A percentile compares a stretch with the other conserved stretches of the same genome.
Evolutionary conservation across 1,140 invertebrate genomes (phyloP).

Genomic region (Bathynomus jamesi): DNA sequence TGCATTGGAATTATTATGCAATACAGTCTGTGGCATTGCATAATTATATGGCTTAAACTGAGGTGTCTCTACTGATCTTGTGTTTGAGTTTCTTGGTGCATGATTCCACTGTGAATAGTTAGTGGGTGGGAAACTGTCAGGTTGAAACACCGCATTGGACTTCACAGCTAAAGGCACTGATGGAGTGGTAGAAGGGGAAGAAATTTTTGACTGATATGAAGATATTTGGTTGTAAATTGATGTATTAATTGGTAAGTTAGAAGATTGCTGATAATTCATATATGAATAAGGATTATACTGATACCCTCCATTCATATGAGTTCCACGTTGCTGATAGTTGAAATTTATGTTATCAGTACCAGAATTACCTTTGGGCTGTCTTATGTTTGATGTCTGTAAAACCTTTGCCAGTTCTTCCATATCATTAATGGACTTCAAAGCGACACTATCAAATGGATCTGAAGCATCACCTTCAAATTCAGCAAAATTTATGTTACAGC

Average conservation of each 20-base stretch:
- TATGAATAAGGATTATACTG: background rate
- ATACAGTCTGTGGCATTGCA: conserved; percentile 16
- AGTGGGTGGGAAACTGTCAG: conserved; percentile 11
- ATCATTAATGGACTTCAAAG: conserved; percentile 43
- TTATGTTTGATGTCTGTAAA: conserved; percentile 31
- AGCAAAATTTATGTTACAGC: conserved; percentile 35
- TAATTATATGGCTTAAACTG: conserved; percentile 32
- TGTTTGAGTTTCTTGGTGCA: conserved; percentile 19
- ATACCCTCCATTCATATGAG: background rate
- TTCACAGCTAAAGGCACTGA: conserved; percentile 16
- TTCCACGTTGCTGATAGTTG: background rate
- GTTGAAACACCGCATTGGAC: conserved; percentile 15
- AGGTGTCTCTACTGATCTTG: conserved; percentile 8
- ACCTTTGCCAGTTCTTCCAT: conserved; percentile 43
- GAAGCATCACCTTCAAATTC: conserved; percentile 44
- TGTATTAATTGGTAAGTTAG: background rate
- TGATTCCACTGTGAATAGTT: conserved; percentile 15
- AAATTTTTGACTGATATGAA: background rate
- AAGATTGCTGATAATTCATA: background rate
- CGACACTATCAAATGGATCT: conserved; percentile 43
- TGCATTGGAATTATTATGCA: background rate
- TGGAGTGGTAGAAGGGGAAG: background rate
- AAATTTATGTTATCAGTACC: background rate
- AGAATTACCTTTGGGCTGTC: background rate
- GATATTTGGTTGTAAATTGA: background rate